Evolutionary conservation across 1,140 invertebrate species (phyloP).

Genomic region (Anastatus disparis): DNA sequence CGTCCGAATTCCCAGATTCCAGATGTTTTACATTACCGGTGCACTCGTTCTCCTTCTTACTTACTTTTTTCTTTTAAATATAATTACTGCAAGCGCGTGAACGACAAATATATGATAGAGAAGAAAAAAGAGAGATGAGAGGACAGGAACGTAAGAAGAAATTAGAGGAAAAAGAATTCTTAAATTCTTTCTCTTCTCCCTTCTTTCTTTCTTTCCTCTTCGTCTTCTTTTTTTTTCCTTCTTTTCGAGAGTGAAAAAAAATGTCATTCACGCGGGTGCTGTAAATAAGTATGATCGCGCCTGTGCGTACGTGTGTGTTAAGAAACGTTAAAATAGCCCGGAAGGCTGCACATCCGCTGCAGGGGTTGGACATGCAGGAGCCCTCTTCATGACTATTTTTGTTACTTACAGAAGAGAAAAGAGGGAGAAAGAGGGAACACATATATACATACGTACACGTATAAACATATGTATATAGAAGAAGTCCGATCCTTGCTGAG

Average conservation of each 20-base stretch:
- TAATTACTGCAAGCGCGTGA: background rate
- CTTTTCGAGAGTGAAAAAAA: background rate
- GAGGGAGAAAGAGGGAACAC: background rate
- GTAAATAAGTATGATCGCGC: slow-evolving; percentile 29
- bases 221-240: too few relatives aligned
- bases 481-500: slow-evolving; percentile 14
- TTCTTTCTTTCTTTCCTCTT: too few relatives aligned
- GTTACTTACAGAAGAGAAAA: slow-evolving; percentile 35
- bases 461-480: too few relatives aligned
- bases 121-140: background rate
- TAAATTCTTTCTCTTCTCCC: too few relatives aligned
- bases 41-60: background rate
- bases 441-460: background rate
- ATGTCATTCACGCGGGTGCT: slow-evolving; percentile 6
- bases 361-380: slow-evolving; percentile 44
- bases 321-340: slow-evolving; percentile 51
- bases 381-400: slow-evolving; percentile 51
- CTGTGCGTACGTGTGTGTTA: too few relatives aligned
- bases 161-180: too few relatives aligned
- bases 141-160: too few relatives aligned
- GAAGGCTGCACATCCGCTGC: slow-evolving; percentile 47
- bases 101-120: too few relatives aligned
- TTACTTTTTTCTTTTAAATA: too few relatives aligned
- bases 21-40: slow-evolving; percentile 14
- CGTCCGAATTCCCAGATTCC: slow-evolving; percentile 19